phyloP scores from a whole-genome alignment of 2,113 vertebrate species.

The Tylochromis polylepis region DNA sequence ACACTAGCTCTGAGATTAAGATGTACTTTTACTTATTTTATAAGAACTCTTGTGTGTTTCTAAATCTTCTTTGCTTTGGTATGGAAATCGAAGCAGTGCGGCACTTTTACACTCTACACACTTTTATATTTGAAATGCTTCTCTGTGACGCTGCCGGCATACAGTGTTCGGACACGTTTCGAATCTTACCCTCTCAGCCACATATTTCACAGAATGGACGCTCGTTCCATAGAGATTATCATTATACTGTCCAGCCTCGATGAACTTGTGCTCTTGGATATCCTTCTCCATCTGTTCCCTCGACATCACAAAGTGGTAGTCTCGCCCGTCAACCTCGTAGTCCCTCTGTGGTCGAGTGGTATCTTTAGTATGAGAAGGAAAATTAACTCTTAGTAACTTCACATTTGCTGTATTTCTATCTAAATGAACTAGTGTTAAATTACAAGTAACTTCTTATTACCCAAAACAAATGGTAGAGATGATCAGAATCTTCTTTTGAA shows the following conservation, averaged over 20 bases:
- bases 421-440: too few relatives aligned
- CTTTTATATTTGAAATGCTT: background rate
- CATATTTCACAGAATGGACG: constrained; percentile 94
- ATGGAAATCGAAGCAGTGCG: background rate
- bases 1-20: background rate
- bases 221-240: constrained; percentile 98
- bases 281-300: constrained; percentile 98
- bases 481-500: too few relatives aligned
- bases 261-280: constrained; percentile 99
- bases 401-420: background rate
- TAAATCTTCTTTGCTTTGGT: background rate
- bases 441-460: background rate
- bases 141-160: background rate
- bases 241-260: constrained; percentile 97
- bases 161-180: background rate
- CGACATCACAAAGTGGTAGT: constrained; percentile 95
- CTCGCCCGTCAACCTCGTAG: constrained; percentile 92
- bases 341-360: constrained; percentile 92
- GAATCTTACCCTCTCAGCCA: constrained; percentile 89
- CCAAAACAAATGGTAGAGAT: too few relatives aligned
- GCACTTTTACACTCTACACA: background rate
- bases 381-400: background rate
- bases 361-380: constrained; percentile 67
- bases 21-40: background rate
- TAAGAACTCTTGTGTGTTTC: background rate